A percentile compares a stretch with the other conserved stretches of the same genome.
These are phyloP conservation scores for Dioctria rufipes DNA, from an alignment of 2,888 invertebrate genomes.

Conservation along the genomic window DNA sequence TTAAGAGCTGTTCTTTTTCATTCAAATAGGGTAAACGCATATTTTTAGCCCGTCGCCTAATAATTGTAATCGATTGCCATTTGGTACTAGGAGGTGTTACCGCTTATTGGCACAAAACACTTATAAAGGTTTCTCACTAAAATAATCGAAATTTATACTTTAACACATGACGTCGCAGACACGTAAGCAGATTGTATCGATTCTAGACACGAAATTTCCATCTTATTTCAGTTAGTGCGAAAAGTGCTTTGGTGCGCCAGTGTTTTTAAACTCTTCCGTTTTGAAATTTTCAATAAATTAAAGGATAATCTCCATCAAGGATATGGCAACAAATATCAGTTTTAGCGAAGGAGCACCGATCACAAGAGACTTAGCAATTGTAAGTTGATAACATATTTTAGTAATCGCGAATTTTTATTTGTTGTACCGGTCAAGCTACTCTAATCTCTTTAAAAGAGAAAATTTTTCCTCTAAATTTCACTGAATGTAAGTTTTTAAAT, in stretches of 20 bases:
- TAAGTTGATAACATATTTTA: slow-evolving; percentile 68
- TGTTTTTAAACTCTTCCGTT: slow-evolving; percentile 4
- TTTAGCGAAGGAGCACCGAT: slow-evolving; percentile 74
- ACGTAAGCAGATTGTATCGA: slow-evolving; percentile 10
- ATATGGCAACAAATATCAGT: background rate
- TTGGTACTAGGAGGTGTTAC: slow-evolving; percentile 43
- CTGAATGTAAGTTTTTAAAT: no score
- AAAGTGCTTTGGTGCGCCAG: slow-evolving; percentile 3
- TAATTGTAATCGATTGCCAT: slow-evolving; percentile 15
- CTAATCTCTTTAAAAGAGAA: no score
- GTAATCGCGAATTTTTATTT: no score
- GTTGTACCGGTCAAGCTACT: no score
- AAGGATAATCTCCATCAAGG: background rate
- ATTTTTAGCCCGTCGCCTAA: no score
- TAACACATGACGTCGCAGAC: slow-evolving; percentile 1
- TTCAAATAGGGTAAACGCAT: no score
- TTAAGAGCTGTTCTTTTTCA: no score
- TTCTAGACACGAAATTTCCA: background rate
- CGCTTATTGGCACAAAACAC: slow-evolving; percentile 1
- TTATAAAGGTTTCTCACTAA: slow-evolving; percentile 19
- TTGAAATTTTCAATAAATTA: background rate
- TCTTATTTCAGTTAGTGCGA: background rate
- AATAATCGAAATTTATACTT: slow-evolving; percentile 26
- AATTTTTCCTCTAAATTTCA: no score
- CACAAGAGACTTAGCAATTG: slow-evolving; percentile 77